Evolutionary conservation across 2,797 vertebrate genomes (phyloP).

Genomic region (Chaetophractus vellerosus): DNA sequence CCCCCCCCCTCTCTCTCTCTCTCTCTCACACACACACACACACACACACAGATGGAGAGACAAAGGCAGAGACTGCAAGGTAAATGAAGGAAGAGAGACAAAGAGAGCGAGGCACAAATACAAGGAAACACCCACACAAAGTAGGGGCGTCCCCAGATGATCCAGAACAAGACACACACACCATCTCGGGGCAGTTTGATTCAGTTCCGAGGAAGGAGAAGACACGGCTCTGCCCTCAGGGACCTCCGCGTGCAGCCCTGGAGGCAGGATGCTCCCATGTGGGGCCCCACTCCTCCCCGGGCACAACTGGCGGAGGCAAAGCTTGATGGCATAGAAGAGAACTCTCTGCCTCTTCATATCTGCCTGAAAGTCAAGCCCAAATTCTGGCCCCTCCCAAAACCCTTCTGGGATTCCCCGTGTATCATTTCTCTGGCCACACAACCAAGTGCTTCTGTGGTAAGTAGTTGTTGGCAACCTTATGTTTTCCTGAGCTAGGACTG

Average conservation of each 20-base stretch:
- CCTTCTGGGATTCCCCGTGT: background rate
- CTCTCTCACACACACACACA: too few relatives aligned
- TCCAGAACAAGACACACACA: background rate
- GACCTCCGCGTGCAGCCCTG: background rate
- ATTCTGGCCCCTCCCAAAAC: background rate
- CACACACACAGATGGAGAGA: background rate
- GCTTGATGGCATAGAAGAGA: background rate
- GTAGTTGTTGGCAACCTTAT: too few relatives aligned
- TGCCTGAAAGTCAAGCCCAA: background rate
- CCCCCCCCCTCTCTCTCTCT: too few relatives aligned
- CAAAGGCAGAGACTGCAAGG: background rate
- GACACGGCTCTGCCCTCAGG: background rate
- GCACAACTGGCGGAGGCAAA: background rate
- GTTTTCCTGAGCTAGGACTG: background rate
- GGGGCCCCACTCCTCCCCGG: background rate
- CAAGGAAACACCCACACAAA: background rate
- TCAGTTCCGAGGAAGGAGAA: background rate
- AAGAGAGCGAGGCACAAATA: background rate
- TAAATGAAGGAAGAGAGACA: background rate
- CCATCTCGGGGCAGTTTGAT: background rate
- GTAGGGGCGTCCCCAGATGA: background rate
- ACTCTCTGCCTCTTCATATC: background rate
- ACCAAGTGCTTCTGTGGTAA: background rate
- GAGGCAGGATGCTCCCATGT: background rate
- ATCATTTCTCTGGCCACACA: background rate